These are phyloP conservation scores for Patiria pectinifera DNA, from an alignment of 53 echinoderm and acorn worm species.

Conservation along the genomic window DNA sequence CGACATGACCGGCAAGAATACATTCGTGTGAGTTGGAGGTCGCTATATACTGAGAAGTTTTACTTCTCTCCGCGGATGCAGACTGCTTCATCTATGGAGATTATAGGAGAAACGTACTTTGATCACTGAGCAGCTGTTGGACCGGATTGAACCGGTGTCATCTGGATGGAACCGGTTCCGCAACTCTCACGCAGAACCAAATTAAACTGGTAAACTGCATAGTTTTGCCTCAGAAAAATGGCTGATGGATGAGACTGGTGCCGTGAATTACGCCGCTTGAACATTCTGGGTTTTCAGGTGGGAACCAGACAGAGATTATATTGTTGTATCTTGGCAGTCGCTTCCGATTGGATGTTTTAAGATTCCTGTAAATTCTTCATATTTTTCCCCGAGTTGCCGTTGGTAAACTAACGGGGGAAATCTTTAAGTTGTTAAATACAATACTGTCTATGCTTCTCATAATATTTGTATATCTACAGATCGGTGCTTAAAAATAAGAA, in stretches of 20 bases:
- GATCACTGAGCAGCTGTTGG: not conserved
- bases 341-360: not conserved
- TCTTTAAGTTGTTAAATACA: not conserved
- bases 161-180: not conserved
- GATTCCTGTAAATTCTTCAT: not conserved
- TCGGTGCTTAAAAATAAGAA: not conserved
- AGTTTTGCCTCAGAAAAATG: not conserved
- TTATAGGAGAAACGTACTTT: not conserved
- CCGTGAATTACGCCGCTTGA: not conserved
- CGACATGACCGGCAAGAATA: conserved; percentile 78
- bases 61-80: not conserved
- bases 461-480: not conserved
- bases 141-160: not conserved
- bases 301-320: not conserved
- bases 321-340: not conserved
- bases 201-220: too few relatives aligned
- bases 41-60: not conserved
- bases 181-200: not conserved
- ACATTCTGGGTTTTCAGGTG: not conserved
- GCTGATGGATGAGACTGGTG: not conserved
- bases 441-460: not conserved
- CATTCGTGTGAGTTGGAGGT: conserved; percentile 53
- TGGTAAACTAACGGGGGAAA: not conserved
- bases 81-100: not conserved
- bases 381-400: not conserved